Conservation (phyloP, 2,888 invertebrate genomes). For the Perithous albicinctus region DNA sequence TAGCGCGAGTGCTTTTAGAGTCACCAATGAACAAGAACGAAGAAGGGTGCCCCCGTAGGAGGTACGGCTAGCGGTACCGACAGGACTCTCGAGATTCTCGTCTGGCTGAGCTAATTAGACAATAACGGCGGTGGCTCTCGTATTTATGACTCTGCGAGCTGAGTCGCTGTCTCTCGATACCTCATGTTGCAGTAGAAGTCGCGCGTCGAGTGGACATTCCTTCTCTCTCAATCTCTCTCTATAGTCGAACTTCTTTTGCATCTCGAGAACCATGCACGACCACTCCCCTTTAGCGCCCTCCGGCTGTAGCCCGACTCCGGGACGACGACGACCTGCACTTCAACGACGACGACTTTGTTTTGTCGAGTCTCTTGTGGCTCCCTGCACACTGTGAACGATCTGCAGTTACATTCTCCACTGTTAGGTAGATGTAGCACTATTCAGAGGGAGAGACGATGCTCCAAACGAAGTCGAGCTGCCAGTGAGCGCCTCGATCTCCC, state of each 20-base stretch:
- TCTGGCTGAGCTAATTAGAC: slow-evolving; percentile 70
- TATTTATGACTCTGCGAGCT: slow-evolving; percentile 61
- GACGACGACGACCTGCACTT: slow-evolving; percentile 31
- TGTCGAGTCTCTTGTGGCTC: slow-evolving; percentile 16
- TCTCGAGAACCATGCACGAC: slow-evolving; percentile 47
- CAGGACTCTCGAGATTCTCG: slow-evolving; percentile 61
- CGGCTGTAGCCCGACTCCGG: slow-evolving; percentile 14
- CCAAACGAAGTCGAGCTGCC: slow-evolving; percentile 32
- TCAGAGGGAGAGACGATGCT: slow-evolving; percentile 48
- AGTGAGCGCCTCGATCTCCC: slow-evolving; percentile 63
- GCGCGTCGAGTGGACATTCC: slow-evolving; percentile 28
- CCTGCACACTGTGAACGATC: slow-evolving; percentile 8
- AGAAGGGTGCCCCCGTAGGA: slow-evolving; percentile 61
- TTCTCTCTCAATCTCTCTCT: slow-evolving; percentile 23
- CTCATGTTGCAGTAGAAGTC: slow-evolving; percentile 30
- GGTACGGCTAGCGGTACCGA: slow-evolving; percentile 68
- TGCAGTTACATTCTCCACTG: slow-evolving; percentile 36
- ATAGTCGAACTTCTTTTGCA: slow-evolving; percentile 54
- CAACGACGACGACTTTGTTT: slow-evolving; percentile 32
- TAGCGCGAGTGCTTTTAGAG: slow-evolving; percentile 51
- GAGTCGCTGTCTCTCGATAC: not conserved
- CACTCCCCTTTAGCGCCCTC: slow-evolving; percentile 51
- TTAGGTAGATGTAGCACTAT: slow-evolving; percentile 45
- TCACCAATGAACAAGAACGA: slow-evolving; percentile 64
- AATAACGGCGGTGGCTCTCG: slow-evolving; percentile 66